These are phyloP conservation scores for Amblyraja radiata DNA, from an alignment of 2,797 vertebrate species.

Conservation along the genomic window DNA sequence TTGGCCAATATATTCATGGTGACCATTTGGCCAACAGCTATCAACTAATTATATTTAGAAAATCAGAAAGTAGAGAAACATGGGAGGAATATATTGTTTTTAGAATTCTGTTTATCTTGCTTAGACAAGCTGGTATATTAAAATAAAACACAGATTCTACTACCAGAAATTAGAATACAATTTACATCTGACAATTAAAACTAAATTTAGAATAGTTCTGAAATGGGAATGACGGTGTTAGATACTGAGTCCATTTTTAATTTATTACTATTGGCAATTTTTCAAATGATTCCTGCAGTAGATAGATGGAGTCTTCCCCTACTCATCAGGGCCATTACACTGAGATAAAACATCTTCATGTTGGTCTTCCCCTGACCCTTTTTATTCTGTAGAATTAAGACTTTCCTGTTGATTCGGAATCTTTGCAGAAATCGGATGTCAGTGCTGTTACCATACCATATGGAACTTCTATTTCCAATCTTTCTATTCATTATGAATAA, in stretches of 20 bases:
- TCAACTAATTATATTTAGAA: neutral
- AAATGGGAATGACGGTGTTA: neutral
- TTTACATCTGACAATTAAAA: neutral
- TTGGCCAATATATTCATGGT: neutral
- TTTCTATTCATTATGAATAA: neutral
- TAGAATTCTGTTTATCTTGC: neutral
- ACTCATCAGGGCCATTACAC: neutral
- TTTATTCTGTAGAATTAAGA: neutral
- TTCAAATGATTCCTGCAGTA: neutral
- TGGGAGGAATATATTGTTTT: neutral
- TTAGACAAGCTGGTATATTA: neutral
- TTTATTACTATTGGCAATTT: neutral
- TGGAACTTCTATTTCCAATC: neutral
- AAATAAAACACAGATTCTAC: neutral
- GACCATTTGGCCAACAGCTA: neutral
- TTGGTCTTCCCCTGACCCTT: neutral
- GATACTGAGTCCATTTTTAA: neutral
- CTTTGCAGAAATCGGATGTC: neutral
- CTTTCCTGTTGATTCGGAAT: neutral
- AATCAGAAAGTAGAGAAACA: neutral
- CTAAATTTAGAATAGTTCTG: neutral
- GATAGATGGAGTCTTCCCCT: neutral
- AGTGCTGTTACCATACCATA: neutral
- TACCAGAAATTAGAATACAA: neutral
- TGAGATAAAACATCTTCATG: neutral